A percentile compares a stretch with the other conserved stretches of the same genome.
These are phyloP conservation scores for Tenebrosternarchus preto DNA, from an alignment of 2,113 vertebrate species.

Conservation along the genomic window DNA sequence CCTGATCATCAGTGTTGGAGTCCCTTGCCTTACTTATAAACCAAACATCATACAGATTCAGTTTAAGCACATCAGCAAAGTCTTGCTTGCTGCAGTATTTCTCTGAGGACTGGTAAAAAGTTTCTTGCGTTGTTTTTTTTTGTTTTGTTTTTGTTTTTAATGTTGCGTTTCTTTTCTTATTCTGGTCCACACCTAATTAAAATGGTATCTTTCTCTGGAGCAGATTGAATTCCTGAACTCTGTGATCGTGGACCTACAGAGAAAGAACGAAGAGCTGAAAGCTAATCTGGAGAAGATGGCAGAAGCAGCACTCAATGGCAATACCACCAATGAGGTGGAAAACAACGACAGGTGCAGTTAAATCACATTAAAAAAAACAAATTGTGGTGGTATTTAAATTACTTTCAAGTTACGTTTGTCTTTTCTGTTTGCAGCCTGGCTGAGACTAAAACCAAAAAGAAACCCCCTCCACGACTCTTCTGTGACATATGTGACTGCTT, in stretches of 20 bases:
- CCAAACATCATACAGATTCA: too few species aligned
- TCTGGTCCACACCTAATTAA: background rate
- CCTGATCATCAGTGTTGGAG: too few species aligned
- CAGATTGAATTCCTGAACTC: constrained; percentile 97
- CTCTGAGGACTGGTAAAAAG: background rate
- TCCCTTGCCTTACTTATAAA: too few species aligned
- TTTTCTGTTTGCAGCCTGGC: constrained; percentile 54
- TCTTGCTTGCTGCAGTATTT: too few species aligned
- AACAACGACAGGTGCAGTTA: constrained; percentile 79
- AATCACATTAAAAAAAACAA: background rate
- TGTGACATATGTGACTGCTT: constrained; percentile 99
- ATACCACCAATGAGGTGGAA: constrained; percentile 80
- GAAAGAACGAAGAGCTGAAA: constrained; percentile 86
- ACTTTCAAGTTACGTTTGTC: too few species aligned
- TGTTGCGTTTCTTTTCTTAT: background rate
- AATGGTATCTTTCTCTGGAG: background rate
- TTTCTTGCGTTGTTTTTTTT: too few species aligned
- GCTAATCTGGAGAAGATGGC: constrained; percentile 90
- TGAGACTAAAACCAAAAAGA: constrained; percentile 81
- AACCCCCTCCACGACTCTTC: constrained; percentile 87
- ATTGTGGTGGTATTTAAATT: too few species aligned
- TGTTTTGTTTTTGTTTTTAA: too few species aligned
- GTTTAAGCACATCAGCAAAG: background rate
- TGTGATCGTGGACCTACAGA: constrained; percentile 93
- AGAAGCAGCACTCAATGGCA: constrained; percentile 92